phyloP scores from a whole-genome alignment of 2,888 invertebrate species.

The Abrostola triplasia region DNA sequence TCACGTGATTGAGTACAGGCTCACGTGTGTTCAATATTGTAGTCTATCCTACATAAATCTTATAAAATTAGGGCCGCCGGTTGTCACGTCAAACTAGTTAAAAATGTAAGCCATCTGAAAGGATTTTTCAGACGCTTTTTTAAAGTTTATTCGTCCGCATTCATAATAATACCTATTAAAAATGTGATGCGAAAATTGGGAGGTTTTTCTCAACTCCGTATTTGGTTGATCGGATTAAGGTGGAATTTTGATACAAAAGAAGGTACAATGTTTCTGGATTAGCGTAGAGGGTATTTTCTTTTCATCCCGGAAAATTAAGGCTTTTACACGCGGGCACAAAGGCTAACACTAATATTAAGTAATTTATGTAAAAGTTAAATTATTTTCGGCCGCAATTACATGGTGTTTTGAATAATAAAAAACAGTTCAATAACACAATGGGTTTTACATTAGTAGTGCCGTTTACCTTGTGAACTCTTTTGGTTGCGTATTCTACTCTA shows the following conservation, averaged over 20 bases:
- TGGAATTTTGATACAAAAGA: background rate
- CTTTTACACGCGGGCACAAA: background rate
- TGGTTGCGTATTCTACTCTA: no score
- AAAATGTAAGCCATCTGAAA: no score
- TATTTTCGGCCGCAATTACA: background rate
- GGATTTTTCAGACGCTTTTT: background rate
- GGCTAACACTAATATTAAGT: background rate
- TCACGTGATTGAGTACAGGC: conserved; percentile 10
- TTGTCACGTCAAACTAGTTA: no score
- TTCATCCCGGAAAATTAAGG: background rate
- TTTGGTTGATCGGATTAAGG: background rate
- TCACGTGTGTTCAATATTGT: background rate
- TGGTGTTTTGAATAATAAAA: no score
- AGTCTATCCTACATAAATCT: no score
- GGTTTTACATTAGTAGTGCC: no score
- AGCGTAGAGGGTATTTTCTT: background rate
- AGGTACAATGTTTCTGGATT: background rate
- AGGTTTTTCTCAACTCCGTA: background rate
- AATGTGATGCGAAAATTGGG: background rate
- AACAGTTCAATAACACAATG: no score
- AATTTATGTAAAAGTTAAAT: no score
- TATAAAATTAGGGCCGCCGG: no score
- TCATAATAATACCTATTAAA: background rate
- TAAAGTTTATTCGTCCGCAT: background rate
- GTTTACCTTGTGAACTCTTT: no score